These are phyloP conservation scores for Esox lucius DNA, from an alignment of 2,797 vertebrate species.

Conservation along the genomic window DNA sequence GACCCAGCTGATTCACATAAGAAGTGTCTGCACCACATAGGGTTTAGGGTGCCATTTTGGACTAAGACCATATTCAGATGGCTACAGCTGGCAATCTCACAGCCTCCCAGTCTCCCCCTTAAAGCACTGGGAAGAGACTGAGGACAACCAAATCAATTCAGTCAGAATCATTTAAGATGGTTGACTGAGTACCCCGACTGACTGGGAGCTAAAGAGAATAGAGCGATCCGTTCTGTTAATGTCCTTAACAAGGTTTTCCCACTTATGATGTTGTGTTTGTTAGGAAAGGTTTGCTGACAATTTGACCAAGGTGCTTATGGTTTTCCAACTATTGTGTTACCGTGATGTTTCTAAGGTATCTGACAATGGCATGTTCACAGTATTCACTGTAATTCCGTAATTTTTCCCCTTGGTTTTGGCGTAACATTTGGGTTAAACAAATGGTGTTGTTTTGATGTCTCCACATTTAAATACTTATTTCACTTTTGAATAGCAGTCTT, in stretches of 20 bases:
- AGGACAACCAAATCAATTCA: slow-evolving; percentile 46
- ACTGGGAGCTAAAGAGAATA: slow-evolving; percentile 8
- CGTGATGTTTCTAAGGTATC: no score
- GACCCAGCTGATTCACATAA: not conserved
- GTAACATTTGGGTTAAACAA: no score
- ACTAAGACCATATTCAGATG: not conserved
- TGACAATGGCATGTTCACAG: no score
- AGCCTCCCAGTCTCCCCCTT: slow-evolving; percentile 48
- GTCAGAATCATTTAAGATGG: slow-evolving; percentile 39
- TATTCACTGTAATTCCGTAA: no score
- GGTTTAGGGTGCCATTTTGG: not conserved
- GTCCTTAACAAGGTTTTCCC: not conserved
- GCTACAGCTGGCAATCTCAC: slow-evolving; percentile 27
- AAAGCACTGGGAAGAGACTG: slow-evolving; percentile 30
- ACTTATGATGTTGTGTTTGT: not conserved
- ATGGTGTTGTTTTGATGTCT: no score
- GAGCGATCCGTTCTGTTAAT: not conserved
- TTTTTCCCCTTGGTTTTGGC: no score
- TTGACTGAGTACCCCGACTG: slow-evolving; percentile 31
- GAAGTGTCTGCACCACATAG: not conserved
- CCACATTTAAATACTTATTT: no score
- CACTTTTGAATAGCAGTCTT: no score
- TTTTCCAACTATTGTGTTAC: no score
- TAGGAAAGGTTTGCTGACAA: not conserved
- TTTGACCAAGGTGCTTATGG: no score